phyloP scores from a whole-genome alignment of 2,797 vertebrate species.

The Passerculus sandwichensis region DNA sequence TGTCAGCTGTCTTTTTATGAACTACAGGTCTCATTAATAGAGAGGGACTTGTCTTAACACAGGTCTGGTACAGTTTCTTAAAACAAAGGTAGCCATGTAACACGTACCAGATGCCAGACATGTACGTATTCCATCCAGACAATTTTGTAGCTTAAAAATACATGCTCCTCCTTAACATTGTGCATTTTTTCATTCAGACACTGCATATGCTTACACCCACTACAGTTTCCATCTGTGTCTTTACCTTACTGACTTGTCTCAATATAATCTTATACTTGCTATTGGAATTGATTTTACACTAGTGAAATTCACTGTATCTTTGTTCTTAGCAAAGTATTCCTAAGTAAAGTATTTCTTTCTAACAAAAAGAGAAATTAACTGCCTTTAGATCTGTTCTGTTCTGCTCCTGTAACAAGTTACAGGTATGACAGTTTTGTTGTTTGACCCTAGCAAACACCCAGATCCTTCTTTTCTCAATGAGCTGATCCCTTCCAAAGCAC shows the following conservation, averaged over 20 bases:
- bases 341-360: background rate
- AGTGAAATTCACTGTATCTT: background rate
- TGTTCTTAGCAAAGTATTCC: background rate
- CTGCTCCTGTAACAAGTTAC: background rate
- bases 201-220: fast-evolving
- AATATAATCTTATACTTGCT: background rate
- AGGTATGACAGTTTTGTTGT: background rate
- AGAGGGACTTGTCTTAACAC: background rate
- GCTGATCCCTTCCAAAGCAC: background rate
- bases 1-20: background rate
- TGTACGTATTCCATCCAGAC: background rate
- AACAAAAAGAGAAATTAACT: background rate
- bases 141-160: constrained; percentile 16
- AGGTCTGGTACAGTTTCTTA: background rate
- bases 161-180: background rate
- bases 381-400: background rate
- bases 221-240: background rate
- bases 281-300: background rate
- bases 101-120: constrained; percentile 9
- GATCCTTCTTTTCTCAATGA: background rate
- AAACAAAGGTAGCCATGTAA: constrained; percentile 20
- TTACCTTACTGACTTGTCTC: background rate
- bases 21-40: constrained; percentile 1
- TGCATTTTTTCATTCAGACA: background rate
- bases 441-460: background rate